Percentiles rank a stretch among this genome's conserved stretches.
phyloP scores from a whole-genome alignment of 2,113 vertebrate species.

The Solea solea region DNA sequence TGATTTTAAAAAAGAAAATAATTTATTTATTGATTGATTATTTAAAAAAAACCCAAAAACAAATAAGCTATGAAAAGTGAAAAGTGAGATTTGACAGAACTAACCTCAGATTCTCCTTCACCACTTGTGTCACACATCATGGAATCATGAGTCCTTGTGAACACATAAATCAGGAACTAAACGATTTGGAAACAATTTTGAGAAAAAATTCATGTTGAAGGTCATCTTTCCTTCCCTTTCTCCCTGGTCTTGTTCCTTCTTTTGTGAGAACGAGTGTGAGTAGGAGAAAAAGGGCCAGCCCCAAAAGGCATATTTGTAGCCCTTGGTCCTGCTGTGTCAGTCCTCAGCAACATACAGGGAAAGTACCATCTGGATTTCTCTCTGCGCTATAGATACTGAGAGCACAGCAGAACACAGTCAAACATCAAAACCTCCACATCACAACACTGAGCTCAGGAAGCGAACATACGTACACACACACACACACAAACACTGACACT shows the following conservation, averaged over 20 bases:
- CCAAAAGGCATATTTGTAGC: conserved; percentile 25
- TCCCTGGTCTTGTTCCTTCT: conserved; percentile 41
- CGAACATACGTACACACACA: conserved; percentile 21
- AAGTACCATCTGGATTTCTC: conserved; percentile 68
- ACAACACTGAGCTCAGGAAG: conserved; percentile 67
- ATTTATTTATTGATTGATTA: too few species aligned
- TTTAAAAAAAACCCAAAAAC: too few species aligned
- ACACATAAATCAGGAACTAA: conserved; percentile 18
- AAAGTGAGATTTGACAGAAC: conserved; percentile 16
- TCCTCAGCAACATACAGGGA: conserved; percentile 39
- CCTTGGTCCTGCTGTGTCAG: conserved; percentile 23
- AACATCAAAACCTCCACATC: conserved; percentile 40
- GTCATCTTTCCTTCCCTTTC: conserved; percentile 20
- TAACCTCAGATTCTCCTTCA: conserved; percentile 9
- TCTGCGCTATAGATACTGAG: conserved; percentile 23
- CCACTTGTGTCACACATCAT: background rate
- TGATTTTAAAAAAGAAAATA: background rate
- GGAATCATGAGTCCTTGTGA: conserved; percentile 39
- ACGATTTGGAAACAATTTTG: conserved; percentile 12
- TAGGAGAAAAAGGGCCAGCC: conserved; percentile 59
- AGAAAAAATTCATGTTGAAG: background rate
- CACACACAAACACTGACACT: conserved; percentile 1
- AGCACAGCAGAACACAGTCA: conserved; percentile 19
- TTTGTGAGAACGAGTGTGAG: conserved; percentile 32
- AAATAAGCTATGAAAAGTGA: too few species aligned